Evolutionary conservation across 2,113 vertebrate species (phyloP), one percentile per base, ranked within the genome.

Genomic region (Suricata suricatta): DNA sequence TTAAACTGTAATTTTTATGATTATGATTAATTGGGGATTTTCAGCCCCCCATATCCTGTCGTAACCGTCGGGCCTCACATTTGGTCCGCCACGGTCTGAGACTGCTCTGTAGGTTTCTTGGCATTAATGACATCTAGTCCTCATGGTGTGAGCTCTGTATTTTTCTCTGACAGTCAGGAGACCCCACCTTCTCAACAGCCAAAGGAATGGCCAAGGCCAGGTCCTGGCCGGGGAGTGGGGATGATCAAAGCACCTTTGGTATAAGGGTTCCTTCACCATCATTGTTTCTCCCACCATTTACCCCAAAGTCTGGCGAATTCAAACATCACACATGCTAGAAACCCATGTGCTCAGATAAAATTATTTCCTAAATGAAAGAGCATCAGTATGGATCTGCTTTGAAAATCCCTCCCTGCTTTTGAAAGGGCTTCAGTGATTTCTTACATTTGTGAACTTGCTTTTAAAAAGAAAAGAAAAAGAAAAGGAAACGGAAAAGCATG

Each of bases 131-230:
- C 35, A 21, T 71, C 80, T 66, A 25, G 41, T 60, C 66, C 52
- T 93, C 54, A 38, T 15, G 41, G 44, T 29, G 14, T 0, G 9
- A 50, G 17, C 52, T 95, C 50, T 47, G 35, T 6, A 7, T 33
- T 94, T 93, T 74, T 76, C n/a, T 44, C 13, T 25, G 50, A 60
- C 64, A 3, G 31, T 35, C 35, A 16, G n/a, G 12, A 15, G 31
- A 21, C 33, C 19, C 21, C 14, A n/a, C 23, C 29, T 14, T 7
- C 0, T 0, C 1, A 3, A 41, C 0, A 2, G 50, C 12, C 12
- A 33, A 52, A 89, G 35, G 47, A 1, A 69, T 68, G 52, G 57
- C 60, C 47, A 77, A 10, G 57, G 29, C n/a, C 38, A 41, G 54
- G 50, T 6, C 86, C 57, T 17, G 10, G 50, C 12, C 8, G 2